phyloP scores from a whole-genome alignment of 2,888 invertebrate genomes.

The Notocelia uddmanniana region DNA sequence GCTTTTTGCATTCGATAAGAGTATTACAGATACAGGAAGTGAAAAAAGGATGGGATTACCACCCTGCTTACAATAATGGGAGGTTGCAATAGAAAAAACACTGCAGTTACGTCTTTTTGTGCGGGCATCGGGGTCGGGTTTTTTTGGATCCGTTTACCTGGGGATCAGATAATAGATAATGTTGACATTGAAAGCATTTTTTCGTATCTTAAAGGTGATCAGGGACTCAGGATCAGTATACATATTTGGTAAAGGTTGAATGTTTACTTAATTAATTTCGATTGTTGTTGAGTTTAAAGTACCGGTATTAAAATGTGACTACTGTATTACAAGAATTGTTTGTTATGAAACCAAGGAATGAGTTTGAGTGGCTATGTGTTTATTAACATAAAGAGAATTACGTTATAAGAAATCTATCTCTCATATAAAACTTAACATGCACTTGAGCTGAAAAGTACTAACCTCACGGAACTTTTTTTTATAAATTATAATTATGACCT shows the following conservation, averaged over 20 bases:
- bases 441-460: too few relatives aligned
- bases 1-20: conserved; percentile 52
- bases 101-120: conserved; percentile 1
- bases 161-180: conserved; percentile 46
- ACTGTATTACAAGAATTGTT: neutral
- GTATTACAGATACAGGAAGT: conserved; percentile 53
- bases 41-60: conserved; percentile 50
- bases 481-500: too few relatives aligned
- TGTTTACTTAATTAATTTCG: conserved; percentile 4
- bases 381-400: too few relatives aligned
- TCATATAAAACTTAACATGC: too few relatives aligned
- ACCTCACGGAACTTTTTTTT: too few relatives aligned
- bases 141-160: conserved; percentile 39
- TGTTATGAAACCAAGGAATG: too few relatives aligned
- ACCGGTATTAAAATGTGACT: neutral
- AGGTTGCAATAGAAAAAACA: neutral
- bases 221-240: neutral
- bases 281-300: neutral
- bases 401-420: too few relatives aligned
- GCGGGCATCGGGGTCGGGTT: conserved; percentile 9
- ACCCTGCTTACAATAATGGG: neutral
- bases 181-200: conserved; percentile 48
- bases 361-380: too few relatives aligned
- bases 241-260: conserved; percentile 4
- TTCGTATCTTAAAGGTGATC: conserved; percentile 42